Percentiles rank a stretch among this genome's conserved stretches.
Conservation (phyloP, 2,888 invertebrate species). For the Caenorhabditis wallacei region DNA sequence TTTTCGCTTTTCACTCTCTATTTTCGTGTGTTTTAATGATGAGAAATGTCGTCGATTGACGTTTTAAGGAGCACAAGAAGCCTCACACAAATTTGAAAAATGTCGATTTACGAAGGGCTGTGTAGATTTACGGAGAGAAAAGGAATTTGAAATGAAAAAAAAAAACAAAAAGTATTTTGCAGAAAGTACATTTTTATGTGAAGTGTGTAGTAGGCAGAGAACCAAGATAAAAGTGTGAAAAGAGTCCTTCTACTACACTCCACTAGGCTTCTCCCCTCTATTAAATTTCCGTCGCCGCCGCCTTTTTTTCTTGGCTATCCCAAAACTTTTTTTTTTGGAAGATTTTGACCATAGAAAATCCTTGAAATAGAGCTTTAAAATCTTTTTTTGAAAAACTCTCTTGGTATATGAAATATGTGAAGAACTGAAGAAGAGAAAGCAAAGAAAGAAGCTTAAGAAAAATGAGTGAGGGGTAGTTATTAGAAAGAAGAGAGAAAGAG, state of each 20-base stretch:
- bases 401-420: not conserved
- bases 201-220: not conserved
- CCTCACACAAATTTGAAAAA: no score
- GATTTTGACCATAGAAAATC: not conserved
- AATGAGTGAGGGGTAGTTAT: not conserved
- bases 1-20: not conserved
- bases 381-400: no score
- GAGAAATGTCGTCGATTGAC: conserved; percentile 19
- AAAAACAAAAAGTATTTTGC: no score
- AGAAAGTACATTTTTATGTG: not conserved
- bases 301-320: not conserved
- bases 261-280: conserved; percentile 21
- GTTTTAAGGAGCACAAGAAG: not conserved
- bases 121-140: no score
- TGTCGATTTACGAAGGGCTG: no score
- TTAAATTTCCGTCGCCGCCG: conserved; percentile 24
- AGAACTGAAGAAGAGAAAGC: not conserved
- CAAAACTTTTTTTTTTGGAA: conserved; percentile 11
- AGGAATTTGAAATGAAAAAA: no score
- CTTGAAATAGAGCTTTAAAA: not conserved
- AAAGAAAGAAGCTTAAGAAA: not conserved
- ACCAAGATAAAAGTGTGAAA: not conserved
- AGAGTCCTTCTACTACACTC: conserved; percentile 15
- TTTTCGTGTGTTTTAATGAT: conserved; percentile 26
- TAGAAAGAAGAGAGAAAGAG: not conserved